Conservation (phyloP, 2,888 invertebrate genomes). For the Falcaria lacertinaria region DNA sequence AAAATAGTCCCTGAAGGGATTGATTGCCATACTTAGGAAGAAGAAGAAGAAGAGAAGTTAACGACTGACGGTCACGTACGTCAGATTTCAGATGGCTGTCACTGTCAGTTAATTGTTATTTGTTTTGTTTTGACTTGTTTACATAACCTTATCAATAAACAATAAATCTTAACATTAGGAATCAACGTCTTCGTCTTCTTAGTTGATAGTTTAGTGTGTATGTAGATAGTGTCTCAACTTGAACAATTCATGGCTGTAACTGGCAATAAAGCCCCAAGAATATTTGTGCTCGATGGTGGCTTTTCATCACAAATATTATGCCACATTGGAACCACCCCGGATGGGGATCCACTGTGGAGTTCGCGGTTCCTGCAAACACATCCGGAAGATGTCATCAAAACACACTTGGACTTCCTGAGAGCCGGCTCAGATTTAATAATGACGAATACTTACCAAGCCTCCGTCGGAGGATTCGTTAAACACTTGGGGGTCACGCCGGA, state of each 20-base stretch:
- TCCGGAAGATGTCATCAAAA: slow-evolving; percentile 85
- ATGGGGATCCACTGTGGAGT: slow-evolving; percentile 94
- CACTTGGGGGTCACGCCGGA: slow-evolving; percentile 84
- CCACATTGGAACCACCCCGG: slow-evolving; percentile 84
- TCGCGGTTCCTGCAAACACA: slow-evolving; percentile 88
- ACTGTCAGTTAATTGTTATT: too few relatives aligned
- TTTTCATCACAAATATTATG: slow-evolving; percentile 88
- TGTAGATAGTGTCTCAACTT: too few relatives aligned
- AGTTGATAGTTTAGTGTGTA: too few relatives aligned
- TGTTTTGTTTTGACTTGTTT: too few relatives aligned
- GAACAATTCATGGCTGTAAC: slow-evolving; percentile 7
- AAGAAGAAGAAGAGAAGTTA: too few relatives aligned
- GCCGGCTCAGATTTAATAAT: slow-evolving; percentile 93
- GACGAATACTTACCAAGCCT: slow-evolving; percentile 94
- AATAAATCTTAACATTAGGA: too few relatives aligned
- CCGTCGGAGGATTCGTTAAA: slow-evolving; percentile 85
- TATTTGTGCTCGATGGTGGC: slow-evolving; percentile 83
- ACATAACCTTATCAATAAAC: too few relatives aligned
- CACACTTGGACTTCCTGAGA: slow-evolving; percentile 89
- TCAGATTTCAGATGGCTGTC: too few relatives aligned
- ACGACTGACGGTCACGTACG: too few relatives aligned
- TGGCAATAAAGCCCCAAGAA: slow-evolving; percentile 17
- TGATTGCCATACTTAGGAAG: too few relatives aligned
- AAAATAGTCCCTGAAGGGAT: too few relatives aligned
- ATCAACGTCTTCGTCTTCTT: too few relatives aligned